These are phyloP conservation scores for Colletes gigas DNA, from an alignment of 1,140 invertebrate species.

Conservation along the genomic window DNA sequence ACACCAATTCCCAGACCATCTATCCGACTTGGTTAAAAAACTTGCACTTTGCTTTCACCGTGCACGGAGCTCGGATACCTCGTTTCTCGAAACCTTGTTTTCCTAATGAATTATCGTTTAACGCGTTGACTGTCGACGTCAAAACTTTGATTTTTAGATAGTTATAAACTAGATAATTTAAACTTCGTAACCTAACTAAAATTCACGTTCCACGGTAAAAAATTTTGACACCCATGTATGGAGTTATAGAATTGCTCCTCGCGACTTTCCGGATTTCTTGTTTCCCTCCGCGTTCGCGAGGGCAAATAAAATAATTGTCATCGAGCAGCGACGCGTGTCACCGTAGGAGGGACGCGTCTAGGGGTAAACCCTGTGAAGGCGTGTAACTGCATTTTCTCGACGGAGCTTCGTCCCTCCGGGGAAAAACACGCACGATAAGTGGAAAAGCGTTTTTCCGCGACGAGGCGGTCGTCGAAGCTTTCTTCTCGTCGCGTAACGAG, in stretches of 20 bases:
- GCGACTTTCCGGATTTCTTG: not conserved
- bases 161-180: no score
- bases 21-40: no score
- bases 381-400: constrained; percentile 49
- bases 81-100: no score
- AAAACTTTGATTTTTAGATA: no score
- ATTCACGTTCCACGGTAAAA: no score
- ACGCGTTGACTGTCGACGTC: no score
- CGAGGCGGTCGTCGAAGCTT: not conserved
- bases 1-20: no score
- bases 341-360: constrained; percentile 10
- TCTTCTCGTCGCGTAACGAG: constrained; percentile 52
- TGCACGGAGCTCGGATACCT: no score
- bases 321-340: constrained; percentile 23
- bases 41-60: no score
- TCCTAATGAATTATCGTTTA: no score
- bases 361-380: constrained; percentile 46
- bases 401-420: constrained; percentile 7
- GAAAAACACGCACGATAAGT: not conserved
- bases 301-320: constrained; percentile 46
- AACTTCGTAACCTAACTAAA: no score
- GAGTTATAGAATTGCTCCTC: not conserved
- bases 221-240: no score
- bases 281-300: not conserved
- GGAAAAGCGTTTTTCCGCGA: not conserved